Conservation (phyloP, 2,888 invertebrate genomes). For the Yponomeuta cagnagella region DNA sequence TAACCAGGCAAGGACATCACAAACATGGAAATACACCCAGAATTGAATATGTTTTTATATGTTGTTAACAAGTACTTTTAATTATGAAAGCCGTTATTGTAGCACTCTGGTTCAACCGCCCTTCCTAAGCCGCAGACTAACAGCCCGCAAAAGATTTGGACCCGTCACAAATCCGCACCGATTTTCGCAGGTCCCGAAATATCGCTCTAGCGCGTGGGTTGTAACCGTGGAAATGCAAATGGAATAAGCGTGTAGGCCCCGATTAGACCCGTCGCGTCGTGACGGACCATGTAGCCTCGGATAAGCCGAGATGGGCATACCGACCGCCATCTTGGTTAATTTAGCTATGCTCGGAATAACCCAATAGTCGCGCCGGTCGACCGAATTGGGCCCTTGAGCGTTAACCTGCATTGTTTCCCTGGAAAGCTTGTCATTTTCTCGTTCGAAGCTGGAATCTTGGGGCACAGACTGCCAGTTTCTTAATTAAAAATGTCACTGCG, state of each 20-base stretch:
- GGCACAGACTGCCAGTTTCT: no score
- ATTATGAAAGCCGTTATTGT: no score
- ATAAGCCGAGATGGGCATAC: slow-evolving; percentile 33
- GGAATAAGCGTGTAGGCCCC: slow-evolving; percentile 53
- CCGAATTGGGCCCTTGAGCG: not conserved
- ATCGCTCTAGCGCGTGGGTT: slow-evolving; percentile 3
- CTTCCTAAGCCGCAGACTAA: not conserved
- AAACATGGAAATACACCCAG: no score
- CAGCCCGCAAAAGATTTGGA: not conserved
- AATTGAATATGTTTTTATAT: no score
- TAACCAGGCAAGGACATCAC: no score
- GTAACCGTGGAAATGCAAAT: slow-evolving; percentile 38
- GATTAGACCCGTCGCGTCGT: slow-evolving; percentile 39
- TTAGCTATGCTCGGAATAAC: slow-evolving; percentile 3
- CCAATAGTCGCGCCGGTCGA: not conserved
- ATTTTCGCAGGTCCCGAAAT: not conserved
- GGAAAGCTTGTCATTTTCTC: not conserved
- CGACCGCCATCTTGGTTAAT: slow-evolving; percentile 25
- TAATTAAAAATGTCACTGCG: no score
- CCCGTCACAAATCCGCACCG: not conserved
- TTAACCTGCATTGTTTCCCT: not conserved
- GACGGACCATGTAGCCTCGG: slow-evolving; percentile 42
- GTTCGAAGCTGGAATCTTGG: not conserved
- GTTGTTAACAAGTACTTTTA: no score
- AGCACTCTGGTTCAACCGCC: not conserved